Conservation (phyloP, 2,113 vertebrate species). For the Furnarius figulus region DNA sequence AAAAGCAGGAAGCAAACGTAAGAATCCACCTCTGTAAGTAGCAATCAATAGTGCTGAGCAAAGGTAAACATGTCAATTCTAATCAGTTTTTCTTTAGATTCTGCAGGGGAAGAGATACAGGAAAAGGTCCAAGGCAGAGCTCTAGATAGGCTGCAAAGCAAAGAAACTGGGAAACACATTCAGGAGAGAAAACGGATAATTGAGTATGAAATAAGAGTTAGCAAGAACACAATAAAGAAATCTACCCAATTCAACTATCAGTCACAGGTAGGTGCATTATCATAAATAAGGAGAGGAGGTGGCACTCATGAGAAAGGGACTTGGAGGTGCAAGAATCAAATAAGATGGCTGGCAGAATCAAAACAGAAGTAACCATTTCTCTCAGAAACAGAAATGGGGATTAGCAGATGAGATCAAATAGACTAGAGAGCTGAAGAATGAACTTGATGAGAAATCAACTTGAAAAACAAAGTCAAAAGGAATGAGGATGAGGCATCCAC, state of each 20-base stretch:
- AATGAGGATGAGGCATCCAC: not conserved
- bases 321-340: not conserved
- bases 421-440: not conserved
- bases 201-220: not conserved
- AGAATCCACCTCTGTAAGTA: not conserved
- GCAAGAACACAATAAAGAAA: not conserved
- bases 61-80: not conserved
- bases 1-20: not conserved
- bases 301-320: not conserved
- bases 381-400: not conserved
- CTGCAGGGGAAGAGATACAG: not conserved
- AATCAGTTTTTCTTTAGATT: not conserved
- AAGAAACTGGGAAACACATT: not conserved
- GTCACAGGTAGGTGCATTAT: not conserved
- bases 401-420: not conserved
- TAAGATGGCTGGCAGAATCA: not conserved
- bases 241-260: not conserved
- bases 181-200: accelerated
- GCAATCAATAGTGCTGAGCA: not conserved
- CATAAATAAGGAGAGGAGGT: not conserved
- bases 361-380: not conserved
- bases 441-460: not conserved
- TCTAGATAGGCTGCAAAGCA: not conserved
- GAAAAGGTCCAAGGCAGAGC: not conserved
- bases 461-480: not conserved